phyloP scores from a whole-genome alignment of 2,888 invertebrate species.

The Diarsia dahlii region DNA sequence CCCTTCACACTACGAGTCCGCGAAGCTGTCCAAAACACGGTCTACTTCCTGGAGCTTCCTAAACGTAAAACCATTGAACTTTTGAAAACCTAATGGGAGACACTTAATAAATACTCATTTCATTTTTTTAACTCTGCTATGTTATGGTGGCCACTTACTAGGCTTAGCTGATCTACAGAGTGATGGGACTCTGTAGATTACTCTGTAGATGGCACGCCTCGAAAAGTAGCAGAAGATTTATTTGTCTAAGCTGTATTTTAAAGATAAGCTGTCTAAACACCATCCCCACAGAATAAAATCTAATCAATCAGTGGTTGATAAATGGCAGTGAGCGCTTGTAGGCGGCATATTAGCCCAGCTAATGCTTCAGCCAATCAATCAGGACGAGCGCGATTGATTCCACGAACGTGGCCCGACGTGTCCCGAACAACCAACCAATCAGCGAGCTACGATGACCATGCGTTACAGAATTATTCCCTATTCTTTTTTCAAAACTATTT shows the following conservation, averaged over 20 bases:
- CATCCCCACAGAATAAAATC: conserved; percentile 28
- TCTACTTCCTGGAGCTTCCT: background rate
- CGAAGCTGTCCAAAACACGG: background rate
- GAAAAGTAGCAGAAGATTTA: background rate
- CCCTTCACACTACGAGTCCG: background rate
- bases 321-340: conserved; percentile 17
- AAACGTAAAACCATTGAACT: background rate
- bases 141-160: background rate
- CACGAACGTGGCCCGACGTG: conserved; percentile 47
- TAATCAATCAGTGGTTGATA: conserved; percentile 50
- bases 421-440: conserved; percentile 59
- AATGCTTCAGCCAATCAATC: conserved; percentile 63
- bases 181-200: background rate
- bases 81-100: background rate
- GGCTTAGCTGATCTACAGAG: background rate
- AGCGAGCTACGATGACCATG: conserved; percentile 34
- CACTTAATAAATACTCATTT: background rate
- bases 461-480: background rate
- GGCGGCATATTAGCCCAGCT: conserved; percentile 48
- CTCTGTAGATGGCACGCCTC: no score
- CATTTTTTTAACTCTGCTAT: background rate
- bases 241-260: background rate
- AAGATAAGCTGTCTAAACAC: background rate
- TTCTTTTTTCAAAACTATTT: background rate
- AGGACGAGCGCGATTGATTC: conserved; percentile 58